A percentile compares a stretch with the other conserved stretches of the same genome.
These are phyloP conservation scores for Metopia argyrocephala DNA, from an alignment of 2,888 invertebrate genomes.

Conservation along the genomic window DNA sequence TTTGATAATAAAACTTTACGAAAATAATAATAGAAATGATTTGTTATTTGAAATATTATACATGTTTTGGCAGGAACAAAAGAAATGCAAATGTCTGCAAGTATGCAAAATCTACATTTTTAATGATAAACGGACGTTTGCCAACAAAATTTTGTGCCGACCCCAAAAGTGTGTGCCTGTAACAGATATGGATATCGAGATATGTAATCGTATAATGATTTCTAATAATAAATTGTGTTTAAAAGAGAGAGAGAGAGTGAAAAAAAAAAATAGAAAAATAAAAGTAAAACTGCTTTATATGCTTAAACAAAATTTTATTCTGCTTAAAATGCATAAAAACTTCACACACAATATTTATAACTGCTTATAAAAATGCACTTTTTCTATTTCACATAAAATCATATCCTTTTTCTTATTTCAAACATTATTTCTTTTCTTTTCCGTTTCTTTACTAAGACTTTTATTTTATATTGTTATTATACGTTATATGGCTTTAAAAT, in stretches of 20 bases:
- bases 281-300: slow-evolving; percentile 24
- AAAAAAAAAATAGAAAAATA: slow-evolving; percentile 1
- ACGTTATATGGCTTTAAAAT: not conserved
- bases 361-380: not conserved
- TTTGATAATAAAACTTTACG: not conserved
- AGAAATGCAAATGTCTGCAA: not conserved
- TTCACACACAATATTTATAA: no score
- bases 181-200: no score
- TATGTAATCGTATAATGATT: not conserved
- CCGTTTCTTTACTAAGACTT: not conserved
- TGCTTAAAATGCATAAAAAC: not conserved
- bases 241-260: not conserved
- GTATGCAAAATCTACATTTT: slow-evolving; percentile 5
- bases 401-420: not conserved
- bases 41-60: not conserved
- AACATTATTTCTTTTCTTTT: not conserved
- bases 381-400: not conserved
- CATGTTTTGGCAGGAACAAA: not conserved
- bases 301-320: slow-evolving; percentile 2
- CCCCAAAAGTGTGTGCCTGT: not conserved
- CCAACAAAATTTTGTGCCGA: slow-evolving; percentile 21
- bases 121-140: slow-evolving; percentile 25
- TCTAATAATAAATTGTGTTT: slow-evolving; percentile 21
- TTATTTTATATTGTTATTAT: not conserved
- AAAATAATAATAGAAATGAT: not conserved